Evolutionary conservation across 2,797 vertebrate genomes (phyloP).

Genomic region (Ctenochaetus hawaiiensis): DNA sequence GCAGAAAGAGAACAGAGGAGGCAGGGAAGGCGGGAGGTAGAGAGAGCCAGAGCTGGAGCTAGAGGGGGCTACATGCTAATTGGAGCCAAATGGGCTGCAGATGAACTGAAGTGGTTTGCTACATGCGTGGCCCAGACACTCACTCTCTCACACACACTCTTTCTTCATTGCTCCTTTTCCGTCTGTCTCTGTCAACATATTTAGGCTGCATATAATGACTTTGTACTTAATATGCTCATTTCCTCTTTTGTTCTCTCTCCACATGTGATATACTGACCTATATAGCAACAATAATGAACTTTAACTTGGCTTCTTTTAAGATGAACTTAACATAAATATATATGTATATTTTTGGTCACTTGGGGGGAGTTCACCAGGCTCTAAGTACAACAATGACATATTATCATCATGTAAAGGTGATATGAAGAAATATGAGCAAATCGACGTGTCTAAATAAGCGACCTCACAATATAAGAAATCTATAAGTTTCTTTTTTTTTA

Average conservation of each 20-base stretch:
- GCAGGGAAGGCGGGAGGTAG: slow-evolving; percentile 53
- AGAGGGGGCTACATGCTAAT: slow-evolving; percentile 76
- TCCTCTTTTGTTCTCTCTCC: slow-evolving; percentile 6
- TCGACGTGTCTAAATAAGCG: background rate
- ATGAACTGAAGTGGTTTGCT: slow-evolving; percentile 71
- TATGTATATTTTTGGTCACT: background rate
- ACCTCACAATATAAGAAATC: too few relatives aligned
- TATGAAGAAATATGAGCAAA: slow-evolving; percentile 2
- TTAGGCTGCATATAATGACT: slow-evolving; percentile 1
- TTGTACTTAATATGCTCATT: slow-evolving; percentile 7
- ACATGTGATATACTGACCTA: slow-evolving; percentile 2
- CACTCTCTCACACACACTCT: slow-evolving; percentile 36
- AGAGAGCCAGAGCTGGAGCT: slow-evolving; percentile 63
- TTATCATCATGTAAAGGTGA: slow-evolving; percentile 1
- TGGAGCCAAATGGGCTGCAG: slow-evolving; percentile 80
- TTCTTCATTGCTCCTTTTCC: slow-evolving; percentile 32
- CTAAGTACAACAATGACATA: slow-evolving; percentile 1
- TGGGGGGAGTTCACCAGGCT: background rate
- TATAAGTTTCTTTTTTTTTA: background rate
- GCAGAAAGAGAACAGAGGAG: slow-evolving; percentile 53
- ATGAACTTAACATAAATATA: too few relatives aligned
- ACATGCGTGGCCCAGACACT: slow-evolving; percentile 36
- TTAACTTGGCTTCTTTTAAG: background rate
- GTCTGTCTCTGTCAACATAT: slow-evolving; percentile 30
- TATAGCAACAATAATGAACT: background rate